phyloP scores from a whole-genome alignment of 2,113 vertebrate genomes.

The Myotis brandtii region DNA sequence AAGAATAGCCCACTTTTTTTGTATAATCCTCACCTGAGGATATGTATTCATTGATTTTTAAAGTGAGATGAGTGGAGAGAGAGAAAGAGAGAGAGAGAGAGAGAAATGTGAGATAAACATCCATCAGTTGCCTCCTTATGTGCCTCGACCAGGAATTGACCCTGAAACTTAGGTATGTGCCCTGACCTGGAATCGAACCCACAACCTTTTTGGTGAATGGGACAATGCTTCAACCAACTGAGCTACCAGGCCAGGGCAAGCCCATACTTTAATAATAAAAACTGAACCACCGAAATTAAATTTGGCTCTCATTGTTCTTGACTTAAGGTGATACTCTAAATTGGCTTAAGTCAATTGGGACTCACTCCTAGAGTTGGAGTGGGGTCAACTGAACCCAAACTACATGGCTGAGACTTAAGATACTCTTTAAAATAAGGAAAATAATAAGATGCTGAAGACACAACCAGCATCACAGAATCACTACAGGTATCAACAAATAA shows the following conservation, averaged over 20 bases:
- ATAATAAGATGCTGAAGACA: not conserved
- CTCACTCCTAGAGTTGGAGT: not conserved
- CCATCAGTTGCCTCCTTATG: not conserved
- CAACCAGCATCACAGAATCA: not conserved
- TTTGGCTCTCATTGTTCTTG: not conserved
- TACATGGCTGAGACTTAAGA: not conserved
- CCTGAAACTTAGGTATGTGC: too few species aligned
- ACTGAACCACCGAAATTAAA: not conserved
- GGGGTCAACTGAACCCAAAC: not conserved
- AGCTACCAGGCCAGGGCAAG: not conserved
- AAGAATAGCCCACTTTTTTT: not conserved
- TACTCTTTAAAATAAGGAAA: not conserved
- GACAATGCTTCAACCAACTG: not conserved
- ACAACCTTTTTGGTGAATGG: not conserved
- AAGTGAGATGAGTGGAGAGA: not conserved
- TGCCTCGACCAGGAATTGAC: not conserved
- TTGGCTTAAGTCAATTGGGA: not conserved
- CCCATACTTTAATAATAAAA: not conserved
- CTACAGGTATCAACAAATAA: not conserved
- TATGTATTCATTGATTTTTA: not conserved
- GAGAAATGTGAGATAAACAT: not conserved
- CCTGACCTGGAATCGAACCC: not conserved
- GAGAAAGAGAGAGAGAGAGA: not conserved
- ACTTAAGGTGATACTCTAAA: not conserved
- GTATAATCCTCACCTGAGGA: not conserved